These are phyloP conservation scores for Cephalopholis sonnerati DNA, from an alignment of 2,113 vertebrate genomes.

Conservation along the genomic window DNA sequence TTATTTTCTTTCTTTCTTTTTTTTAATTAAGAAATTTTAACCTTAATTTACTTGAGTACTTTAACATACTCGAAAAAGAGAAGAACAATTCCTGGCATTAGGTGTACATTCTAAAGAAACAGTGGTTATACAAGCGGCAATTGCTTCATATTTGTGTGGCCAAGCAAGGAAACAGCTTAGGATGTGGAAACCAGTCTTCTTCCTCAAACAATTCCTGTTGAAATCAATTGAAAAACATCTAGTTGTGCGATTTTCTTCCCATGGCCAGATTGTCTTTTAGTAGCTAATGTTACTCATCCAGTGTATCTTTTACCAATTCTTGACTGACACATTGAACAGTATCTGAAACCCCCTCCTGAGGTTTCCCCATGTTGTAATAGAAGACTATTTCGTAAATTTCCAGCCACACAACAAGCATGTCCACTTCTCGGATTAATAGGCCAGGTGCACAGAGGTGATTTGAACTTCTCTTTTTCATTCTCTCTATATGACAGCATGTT, in stretches of 20 bases:
- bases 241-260: background rate
- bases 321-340: no score
- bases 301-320: background rate
- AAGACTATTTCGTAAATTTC: background rate
- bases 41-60: background rate
- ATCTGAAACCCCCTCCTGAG: background rate
- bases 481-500: background rate
- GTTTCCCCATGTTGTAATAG: no score
- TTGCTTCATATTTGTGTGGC: background rate
- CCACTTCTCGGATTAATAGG: background rate
- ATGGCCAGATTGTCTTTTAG: background rate
- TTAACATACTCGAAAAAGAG: background rate
- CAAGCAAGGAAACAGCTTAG: background rate
- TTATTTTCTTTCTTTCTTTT: no score
- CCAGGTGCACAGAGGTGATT: background rate
- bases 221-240: background rate
- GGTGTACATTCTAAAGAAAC: background rate
- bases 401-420: background rate
- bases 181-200: background rate
- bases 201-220: background rate
- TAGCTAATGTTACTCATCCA: background rate
- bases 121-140: background rate
- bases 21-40: no score
- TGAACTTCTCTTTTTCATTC: background rate
- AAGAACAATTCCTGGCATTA: background rate